Evolutionary conservation across 1,140 invertebrate species (phyloP).

Genomic region (Atopsyche davidsoni): DNA sequence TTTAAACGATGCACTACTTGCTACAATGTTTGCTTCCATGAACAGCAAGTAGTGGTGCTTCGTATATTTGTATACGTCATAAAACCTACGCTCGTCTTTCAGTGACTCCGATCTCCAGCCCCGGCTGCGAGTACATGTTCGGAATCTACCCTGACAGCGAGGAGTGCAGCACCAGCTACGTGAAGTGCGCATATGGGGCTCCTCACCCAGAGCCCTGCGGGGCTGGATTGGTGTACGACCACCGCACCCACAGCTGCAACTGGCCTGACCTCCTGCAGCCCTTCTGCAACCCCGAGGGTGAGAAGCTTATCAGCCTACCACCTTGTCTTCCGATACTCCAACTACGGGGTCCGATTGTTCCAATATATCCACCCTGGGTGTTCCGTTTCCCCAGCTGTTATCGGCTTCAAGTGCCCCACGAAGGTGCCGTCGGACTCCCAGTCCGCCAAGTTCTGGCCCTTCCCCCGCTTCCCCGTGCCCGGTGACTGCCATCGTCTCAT

Average conservation of each 20-base stretch:
- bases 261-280: constrained; percentile 87
- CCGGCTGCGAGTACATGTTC: constrained; percentile 83
- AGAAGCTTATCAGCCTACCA: no score
- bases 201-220: constrained; percentile 75
- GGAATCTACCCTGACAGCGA: constrained; percentile 76
- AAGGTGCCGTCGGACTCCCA: constrained; percentile 71
- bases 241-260: constrained; percentile 81
- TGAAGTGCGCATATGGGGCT: constrained; percentile 78
- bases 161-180: constrained; percentile 77
- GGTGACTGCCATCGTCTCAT: constrained; percentile 78
- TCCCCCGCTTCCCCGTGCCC: constrained; percentile 77
- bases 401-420: constrained; percentile 78
- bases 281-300: constrained; percentile 78
- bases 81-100: no score
- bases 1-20: no score
- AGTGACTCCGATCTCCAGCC: constrained; percentile 72
- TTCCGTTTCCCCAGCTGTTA: constrained; percentile 52
- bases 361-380: no score
- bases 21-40: no score
- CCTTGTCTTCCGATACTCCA: no score
- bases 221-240: constrained; percentile 81
- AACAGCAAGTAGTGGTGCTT: no score
- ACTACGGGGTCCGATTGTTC: no score
- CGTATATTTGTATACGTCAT: no score
- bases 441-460: constrained; percentile 83